A percentile compares a stretch with the other conserved stretches of the same genome.
Conservation (phyloP, 2,888 invertebrate species). For the Tenthredo distinguenda region DNA sequence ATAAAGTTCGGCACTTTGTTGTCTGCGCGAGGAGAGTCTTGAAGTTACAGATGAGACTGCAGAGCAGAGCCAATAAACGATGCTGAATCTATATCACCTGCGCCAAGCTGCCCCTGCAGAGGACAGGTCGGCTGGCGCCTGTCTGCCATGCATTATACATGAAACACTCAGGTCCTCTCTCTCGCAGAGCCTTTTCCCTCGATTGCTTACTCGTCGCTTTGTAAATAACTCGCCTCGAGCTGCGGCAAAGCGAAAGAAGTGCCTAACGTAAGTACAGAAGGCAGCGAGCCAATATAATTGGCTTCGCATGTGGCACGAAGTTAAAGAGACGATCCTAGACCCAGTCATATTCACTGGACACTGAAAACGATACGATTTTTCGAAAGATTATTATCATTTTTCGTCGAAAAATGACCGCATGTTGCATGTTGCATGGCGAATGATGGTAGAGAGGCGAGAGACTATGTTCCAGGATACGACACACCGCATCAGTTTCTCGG, state of each 20-base stretch:
- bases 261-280: not conserved
- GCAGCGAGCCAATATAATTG: not conserved
- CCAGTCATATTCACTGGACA: not conserved
- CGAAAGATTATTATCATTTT: not conserved
- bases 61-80: constrained; percentile 3
- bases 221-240: constrained; percentile 37
- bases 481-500: not conserved
- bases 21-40: not conserved
- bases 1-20: constrained; percentile 18
- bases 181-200: constrained; percentile 65
- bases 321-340: not conserved
- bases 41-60: not conserved
- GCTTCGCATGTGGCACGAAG: not conserved
- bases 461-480: no score
- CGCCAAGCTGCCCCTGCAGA: constrained; percentile 27
- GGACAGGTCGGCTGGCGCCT: constrained; percentile 67
- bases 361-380: not conserved
- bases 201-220: constrained; percentile 49
- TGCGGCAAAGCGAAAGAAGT: not conserved
- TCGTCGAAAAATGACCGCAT: no score
- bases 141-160: constrained; percentile 73
- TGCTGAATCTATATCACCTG: constrained; percentile 38
- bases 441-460: no score
- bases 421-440: no score
- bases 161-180: constrained; percentile 66